Evolutionary conservation across 2,888 invertebrate species (phyloP).

Genomic region (Cryptocephalus moraei): DNA sequence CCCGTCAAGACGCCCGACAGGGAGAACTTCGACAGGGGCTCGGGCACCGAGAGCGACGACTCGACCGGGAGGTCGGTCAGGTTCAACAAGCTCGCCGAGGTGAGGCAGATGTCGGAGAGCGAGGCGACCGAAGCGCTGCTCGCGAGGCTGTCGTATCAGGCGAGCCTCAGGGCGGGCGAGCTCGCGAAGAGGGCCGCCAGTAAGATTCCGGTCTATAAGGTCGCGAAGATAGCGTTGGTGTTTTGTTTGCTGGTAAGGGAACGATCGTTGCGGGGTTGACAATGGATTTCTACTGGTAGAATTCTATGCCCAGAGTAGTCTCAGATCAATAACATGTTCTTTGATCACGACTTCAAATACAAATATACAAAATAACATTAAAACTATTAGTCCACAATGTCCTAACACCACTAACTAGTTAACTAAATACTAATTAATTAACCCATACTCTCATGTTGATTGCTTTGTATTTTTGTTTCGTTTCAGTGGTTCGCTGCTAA

Average conservation of each 20-base stretch:
- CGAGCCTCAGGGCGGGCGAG: slow-evolving; percentile 76
- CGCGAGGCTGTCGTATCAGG: slow-evolving; percentile 89
- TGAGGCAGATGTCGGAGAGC: slow-evolving; percentile 78
- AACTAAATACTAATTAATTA: background rate
- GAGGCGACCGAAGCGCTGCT: slow-evolving; percentile 89
- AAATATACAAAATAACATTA: too few species aligned
- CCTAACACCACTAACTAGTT: too few species aligned
- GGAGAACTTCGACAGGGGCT: slow-evolving; percentile 41
- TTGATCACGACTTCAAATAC: too few species aligned
- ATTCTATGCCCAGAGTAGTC: too few species aligned
- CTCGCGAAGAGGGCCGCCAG: slow-evolving; percentile 64
- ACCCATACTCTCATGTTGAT: background rate
- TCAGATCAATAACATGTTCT: too few species aligned
- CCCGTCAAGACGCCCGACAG: slow-evolving; percentile 70
- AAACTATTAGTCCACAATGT: too few species aligned
- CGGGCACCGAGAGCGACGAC: slow-evolving; percentile 77
- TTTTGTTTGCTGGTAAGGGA: slow-evolving; percentile 73
- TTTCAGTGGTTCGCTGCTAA: slow-evolving; percentile 90
- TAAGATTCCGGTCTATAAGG: slow-evolving; percentile 63
- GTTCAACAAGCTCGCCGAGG: slow-evolving; percentile 76
- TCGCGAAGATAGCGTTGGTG: slow-evolving; percentile 73
- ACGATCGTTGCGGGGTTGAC: too few species aligned
- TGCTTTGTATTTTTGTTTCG: slow-evolving; percentile 1
- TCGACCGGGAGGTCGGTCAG: slow-evolving; percentile 25
- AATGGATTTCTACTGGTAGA: too few species aligned